phyloP scores from a whole-genome alignment of 2,113 vertebrate species.

The Caranx melampygus region DNA sequence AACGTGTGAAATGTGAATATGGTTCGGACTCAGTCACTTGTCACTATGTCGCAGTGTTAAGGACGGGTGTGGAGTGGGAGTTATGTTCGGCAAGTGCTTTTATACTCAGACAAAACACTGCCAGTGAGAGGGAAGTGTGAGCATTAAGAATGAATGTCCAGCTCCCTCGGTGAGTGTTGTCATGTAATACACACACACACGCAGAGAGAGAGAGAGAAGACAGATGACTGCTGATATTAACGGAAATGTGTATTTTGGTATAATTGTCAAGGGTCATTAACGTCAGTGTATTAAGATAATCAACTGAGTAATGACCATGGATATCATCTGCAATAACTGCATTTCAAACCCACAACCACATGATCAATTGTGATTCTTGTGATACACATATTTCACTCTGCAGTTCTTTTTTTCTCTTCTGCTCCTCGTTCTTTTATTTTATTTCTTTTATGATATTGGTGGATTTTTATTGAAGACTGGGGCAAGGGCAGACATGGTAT shows the following conservation, averaged over 20 bases:
- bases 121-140: constrained; percentile 4
- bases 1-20: background rate
- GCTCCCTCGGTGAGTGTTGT: background rate
- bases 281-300: constrained; percentile 2
- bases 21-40: background rate
- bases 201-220: background rate
- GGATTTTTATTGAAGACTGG: constrained; percentile 5
- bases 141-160: constrained; percentile 5
- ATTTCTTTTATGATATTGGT: constrained; percentile 4
- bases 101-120: constrained; percentile 24
- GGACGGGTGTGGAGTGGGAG: constrained; percentile 11
- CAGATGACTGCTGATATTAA: background rate
- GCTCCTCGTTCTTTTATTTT: background rate
- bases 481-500: constrained; percentile 26
- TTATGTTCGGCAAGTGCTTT: constrained; percentile 18
- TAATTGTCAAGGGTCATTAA: background rate
- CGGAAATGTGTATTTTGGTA: background rate
- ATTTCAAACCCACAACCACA: constrained; percentile 5
- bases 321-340: background rate
- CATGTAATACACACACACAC: background rate
- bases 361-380: background rate
- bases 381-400: background rate
- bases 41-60: background rate
- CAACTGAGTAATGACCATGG: background rate
- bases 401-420: background rate